These are phyloP conservation scores for Carabus problematicus DNA, from an alignment of 2,888 invertebrate genomes.

Conservation along the genomic window DNA sequence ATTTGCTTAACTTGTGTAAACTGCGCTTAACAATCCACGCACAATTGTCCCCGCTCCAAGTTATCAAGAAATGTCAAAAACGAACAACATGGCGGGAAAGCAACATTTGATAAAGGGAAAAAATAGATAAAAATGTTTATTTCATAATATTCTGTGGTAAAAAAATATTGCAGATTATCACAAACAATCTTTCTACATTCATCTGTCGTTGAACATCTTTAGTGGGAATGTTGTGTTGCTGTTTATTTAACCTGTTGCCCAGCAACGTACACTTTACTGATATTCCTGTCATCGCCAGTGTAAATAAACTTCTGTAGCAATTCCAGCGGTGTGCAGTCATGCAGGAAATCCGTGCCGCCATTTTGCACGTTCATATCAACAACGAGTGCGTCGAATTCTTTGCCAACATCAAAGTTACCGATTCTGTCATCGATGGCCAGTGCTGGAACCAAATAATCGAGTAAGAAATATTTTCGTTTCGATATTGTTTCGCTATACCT, in stretches of 20 bases:
- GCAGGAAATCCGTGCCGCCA: slow-evolving; percentile 64
- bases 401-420: slow-evolving; percentile 82
- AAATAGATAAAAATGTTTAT: background rate
- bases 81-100: background rate
- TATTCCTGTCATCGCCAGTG: slow-evolving; percentile 84
- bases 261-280: slow-evolving; percentile 76
- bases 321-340: slow-evolving; percentile 63
- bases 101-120: background rate
- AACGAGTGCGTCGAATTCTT: slow-evolving; percentile 87
- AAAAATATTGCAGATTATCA: too few relatives aligned
- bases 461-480: slow-evolving; percentile 1
- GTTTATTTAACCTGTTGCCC: slow-evolving; percentile 66
- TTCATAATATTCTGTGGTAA: background rate
- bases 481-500: slow-evolving; percentile 61
- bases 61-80: background rate
- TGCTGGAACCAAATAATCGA: slow-evolving; percentile 62
- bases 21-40: too few relatives aligned
- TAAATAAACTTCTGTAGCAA: slow-evolving; percentile 79
- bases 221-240: background rate
- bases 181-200: too few relatives aligned
- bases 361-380: slow-evolving; percentile 68
- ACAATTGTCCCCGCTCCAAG: too few relatives aligned
- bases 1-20: too few relatives aligned
- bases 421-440: slow-evolving; percentile 74
- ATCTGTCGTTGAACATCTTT: too few relatives aligned